Base-by-base conservation (phyloP, 2,888 invertebrate genomes). In the Nasonovia ribisnigri region DNA sequence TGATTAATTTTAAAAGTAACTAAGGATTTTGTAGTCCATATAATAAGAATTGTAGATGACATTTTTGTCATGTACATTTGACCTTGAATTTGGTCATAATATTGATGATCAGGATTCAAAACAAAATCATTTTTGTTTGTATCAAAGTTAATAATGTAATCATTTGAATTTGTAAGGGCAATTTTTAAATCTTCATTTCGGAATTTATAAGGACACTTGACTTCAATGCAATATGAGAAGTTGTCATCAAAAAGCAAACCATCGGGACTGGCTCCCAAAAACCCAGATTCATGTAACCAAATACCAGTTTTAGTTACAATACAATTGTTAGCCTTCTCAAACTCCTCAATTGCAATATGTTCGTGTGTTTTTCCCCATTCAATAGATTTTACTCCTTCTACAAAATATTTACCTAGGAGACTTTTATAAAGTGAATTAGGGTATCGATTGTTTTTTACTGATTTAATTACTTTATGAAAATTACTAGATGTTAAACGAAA, bases 271-370 rank as follows among this genome's bases (percentile, higher is more conserved):
- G 88, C 54, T 57, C 1, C 84, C 24, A 86, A 48, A 86, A 48
- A 4, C 4, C 13, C 86, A 86, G 86, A 86, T 43, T 43, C 43
- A 43, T 43, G 43, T 43, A 43, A 43, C 43, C 43, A 43, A 43
- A 43, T 43, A 5, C 42, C 42, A 42, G 29, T 88, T 57, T 88
- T 88, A 13, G 29, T 57, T 2, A 88, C 54, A 54, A 5, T 24
- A 88, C 11, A 88, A 29, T 88, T 88, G 26, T 43, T 36, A 24
- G 42, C 42, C 36, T 88, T 88, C n/a, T 88, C 88, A 88, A 88
- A 57, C 6, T 57, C 88, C 0, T 54, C 26, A 24, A 88, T 88
- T 88, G 57, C 29, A 57, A n/a, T 43, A 57, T 16, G 24, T 43
- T 60, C 29, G 1, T 57, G 43, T 88, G 54, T 88, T 88, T 88